Evolutionary conservation across 2,797 vertebrate species (phyloP).

Genomic region (Jordanella pulchra): DNA sequence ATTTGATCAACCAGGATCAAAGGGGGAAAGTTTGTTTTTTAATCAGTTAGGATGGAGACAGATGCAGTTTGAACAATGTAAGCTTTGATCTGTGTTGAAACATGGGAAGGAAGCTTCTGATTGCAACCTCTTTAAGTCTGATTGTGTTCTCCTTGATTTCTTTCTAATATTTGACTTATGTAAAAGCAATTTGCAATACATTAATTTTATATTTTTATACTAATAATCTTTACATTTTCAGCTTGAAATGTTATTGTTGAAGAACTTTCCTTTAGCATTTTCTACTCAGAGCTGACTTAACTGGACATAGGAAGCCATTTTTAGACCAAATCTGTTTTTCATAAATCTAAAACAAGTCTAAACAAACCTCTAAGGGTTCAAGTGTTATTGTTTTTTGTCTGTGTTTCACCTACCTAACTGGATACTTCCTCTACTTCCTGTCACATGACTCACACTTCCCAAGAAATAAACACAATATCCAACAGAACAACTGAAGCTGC

Average conservation of each 20-base stretch:
- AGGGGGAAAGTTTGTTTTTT: neutral
- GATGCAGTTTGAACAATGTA: constrained; percentile 5
- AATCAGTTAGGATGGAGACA: neutral
- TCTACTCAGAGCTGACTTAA: neutral
- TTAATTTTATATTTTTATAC: neutral
- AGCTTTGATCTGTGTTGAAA: constrained; percentile 17
- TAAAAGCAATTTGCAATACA: constrained; percentile 3
- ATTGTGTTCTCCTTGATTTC: neutral
- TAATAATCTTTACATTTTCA: neutral
- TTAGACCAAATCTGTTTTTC: constrained; percentile 33
- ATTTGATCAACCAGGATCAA: constrained; percentile 4
- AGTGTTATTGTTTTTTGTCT: constrained; percentile 64
- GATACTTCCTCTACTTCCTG: constrained; percentile 71
- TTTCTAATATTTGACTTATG: constrained; percentile 1
- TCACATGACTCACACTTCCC: constrained; percentile 62
- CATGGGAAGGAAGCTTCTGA: constrained; percentile 16
- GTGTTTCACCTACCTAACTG: constrained; percentile 23
- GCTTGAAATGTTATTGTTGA: constrained; percentile 5
- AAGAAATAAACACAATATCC: constrained; percentile 39
- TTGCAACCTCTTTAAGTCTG: constrained; percentile 7
- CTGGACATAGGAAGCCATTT: constrained; percentile 27
- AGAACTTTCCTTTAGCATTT: neutral
- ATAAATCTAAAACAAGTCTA: constrained; percentile 41
- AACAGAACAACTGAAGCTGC: neutral
- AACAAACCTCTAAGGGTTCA: constrained; percentile 39